Evolutionary conservation across 23 tunicate genomes (phyloP).

Genomic region (Corella eumyota): DNA sequence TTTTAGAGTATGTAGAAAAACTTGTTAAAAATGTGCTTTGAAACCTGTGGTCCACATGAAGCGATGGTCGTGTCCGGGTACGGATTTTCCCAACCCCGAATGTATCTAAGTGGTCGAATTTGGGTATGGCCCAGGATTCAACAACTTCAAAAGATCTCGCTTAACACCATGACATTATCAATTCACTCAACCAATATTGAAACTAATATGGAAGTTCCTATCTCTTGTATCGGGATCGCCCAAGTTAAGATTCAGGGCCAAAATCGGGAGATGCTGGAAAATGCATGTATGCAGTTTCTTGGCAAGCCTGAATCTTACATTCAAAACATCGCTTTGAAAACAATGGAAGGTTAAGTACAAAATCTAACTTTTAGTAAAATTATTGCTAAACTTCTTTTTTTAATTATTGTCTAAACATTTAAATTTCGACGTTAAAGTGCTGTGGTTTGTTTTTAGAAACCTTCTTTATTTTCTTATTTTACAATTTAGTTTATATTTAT

Average conservation of each 20-base stretch:
- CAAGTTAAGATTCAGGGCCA: conserved; percentile 90
- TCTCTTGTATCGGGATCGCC: conserved; percentile 93
- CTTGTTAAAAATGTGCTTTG: conserved; percentile 94
- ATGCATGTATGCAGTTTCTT: conserved; percentile 95
- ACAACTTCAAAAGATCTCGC: conserved; percentile 74
- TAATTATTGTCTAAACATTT: background rate
- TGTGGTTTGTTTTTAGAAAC: background rate
- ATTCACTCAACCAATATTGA: conserved; percentile 65
- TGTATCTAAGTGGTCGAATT: conserved; percentile 82
- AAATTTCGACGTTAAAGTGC: background rate
- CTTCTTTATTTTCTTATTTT: background rate
- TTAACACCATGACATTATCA: conserved; percentile 85
- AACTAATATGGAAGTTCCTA: conserved; percentile 81
- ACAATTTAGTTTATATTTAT: background rate
- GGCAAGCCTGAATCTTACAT: conserved; percentile 75
- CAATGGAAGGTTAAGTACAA: conserved; percentile 62
- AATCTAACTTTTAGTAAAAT: background rate
- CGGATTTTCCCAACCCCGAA: conserved; percentile 50
- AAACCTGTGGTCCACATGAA: conserved; percentile 97
- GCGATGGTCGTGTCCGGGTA: conserved; percentile 98
- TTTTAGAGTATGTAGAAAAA: no score
- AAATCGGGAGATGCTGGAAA: conserved; percentile 78
- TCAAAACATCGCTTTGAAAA: conserved; percentile 79
- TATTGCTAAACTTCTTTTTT: background rate
- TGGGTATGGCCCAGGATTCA: conserved; percentile 94